A percentile compares a stretch with the other conserved stretches of the same genome.
These are phyloP conservation scores for Aporophyla lueneburgensis DNA, from an alignment of 2,888 invertebrate genomes.

Conservation along the genomic window DNA sequence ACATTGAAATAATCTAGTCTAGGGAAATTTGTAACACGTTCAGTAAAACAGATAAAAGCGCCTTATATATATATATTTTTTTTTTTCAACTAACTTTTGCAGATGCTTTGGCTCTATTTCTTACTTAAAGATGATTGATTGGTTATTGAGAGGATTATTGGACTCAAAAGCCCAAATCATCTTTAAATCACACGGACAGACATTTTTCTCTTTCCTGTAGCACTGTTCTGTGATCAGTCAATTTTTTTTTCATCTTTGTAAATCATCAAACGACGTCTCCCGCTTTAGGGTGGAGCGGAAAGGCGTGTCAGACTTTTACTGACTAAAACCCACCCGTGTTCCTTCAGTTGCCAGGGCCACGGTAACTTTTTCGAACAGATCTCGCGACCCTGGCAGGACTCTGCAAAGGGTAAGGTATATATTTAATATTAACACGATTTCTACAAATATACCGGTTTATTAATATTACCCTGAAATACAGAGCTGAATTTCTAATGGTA, in stretches of 20 bases:
- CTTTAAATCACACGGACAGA: background rate
- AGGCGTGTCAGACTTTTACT: too few species aligned
- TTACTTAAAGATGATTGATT: background rate
- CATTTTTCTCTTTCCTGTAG: background rate
- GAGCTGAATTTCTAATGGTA: background rate
- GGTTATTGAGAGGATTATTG: background rate
- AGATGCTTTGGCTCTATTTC: background rate
- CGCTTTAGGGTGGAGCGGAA: too few species aligned
- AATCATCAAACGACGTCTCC: too few species aligned
- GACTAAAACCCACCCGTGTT: too few species aligned
- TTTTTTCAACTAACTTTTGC: too few species aligned
- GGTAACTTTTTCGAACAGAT: too few species aligned
- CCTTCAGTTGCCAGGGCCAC: too few species aligned
- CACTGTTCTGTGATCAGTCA: background rate
- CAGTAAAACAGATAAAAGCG: background rate
- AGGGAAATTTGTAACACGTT: background rate
- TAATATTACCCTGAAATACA: background rate
- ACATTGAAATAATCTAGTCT: background rate
- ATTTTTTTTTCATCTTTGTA: background rate
- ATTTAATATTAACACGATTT: constrained; percentile 13
- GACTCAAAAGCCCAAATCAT: background rate
- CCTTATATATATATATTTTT: too few species aligned
- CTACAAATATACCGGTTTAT: constrained; percentile 3
- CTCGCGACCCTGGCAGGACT: background rate
- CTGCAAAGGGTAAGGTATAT: background rate